phyloP scores from a whole-genome alignment of 1,140 invertebrate genomes.

The Halictus rubicundus region DNA sequence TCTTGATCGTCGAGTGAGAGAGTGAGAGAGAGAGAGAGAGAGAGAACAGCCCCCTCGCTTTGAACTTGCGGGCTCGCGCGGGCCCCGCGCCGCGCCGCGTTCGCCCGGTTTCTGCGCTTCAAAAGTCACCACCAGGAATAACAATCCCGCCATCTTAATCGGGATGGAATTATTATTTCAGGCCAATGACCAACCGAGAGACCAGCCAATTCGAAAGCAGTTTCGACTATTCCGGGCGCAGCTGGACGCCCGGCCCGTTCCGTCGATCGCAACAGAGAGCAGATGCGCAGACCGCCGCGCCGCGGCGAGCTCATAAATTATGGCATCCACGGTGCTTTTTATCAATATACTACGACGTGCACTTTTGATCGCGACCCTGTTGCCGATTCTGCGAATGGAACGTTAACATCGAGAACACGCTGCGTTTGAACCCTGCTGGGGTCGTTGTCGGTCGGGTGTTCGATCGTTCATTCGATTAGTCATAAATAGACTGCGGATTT shows the following conservation, averaged over 20 bases:
- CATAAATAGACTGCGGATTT: no score
- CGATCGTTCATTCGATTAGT: not conserved
- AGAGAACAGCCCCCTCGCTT: constrained; percentile 31
- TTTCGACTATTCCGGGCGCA: constrained; percentile 48
- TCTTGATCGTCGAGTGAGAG: constrained; percentile 43
- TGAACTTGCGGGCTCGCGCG: constrained; percentile 28
- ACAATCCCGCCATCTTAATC: constrained; percentile 59
- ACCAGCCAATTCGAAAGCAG: constrained; percentile 16
- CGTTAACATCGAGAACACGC: not conserved
- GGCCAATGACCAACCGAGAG: constrained; percentile 41
- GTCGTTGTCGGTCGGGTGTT: no score
- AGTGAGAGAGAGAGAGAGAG: no score
- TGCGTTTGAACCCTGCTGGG: no score
- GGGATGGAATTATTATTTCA: constrained; percentile 68
- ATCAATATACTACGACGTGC: constrained; percentile 32
- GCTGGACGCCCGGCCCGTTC: constrained; percentile 28
- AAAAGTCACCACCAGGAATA: constrained; percentile 37
- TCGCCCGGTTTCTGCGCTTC: constrained; percentile 6
- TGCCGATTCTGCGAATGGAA: not conserved
- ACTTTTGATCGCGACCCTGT: constrained; percentile 21
- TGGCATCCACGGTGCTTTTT: constrained; percentile 56
- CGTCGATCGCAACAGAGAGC: constrained; percentile 19
- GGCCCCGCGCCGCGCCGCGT: not conserved
- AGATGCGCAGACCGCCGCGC: constrained; percentile 39
- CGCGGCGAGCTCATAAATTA: constrained; percentile 53